A percentile compares a stretch with the other conserved stretches of the same genome.
Evolutionary conservation across 2,113 vertebrate genomes (phyloP).

Genomic region (Anser brachyrhynchus): DNA sequence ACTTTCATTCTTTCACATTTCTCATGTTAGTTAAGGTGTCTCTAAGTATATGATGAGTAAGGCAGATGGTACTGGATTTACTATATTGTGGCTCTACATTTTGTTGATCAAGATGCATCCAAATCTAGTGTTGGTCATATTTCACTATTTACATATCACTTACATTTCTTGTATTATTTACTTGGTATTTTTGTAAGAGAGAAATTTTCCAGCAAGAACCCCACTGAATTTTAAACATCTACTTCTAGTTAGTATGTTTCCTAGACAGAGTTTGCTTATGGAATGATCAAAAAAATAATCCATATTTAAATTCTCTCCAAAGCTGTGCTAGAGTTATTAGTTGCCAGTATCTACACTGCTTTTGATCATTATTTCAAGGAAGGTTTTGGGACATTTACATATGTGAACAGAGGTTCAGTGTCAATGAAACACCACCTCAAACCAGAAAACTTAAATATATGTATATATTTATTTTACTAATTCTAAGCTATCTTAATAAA

Average conservation of each 20-base stretch:
- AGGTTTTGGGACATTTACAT: not conserved
- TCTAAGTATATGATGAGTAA: not conserved
- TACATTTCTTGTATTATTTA: fast-evolving
- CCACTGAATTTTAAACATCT: not conserved
- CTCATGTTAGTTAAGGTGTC: not conserved
- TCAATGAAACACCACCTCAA: not conserved
- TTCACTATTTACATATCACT: not conserved
- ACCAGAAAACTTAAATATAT: not conserved
- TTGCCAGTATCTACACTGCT: not conserved
- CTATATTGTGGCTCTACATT: not conserved
- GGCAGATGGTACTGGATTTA: not conserved
- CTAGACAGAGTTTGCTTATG: not conserved
- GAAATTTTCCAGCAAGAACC: not conserved
- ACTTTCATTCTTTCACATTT: not conserved
- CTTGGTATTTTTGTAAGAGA: fast-evolving
- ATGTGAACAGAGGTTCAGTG: not conserved
- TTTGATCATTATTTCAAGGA: not conserved
- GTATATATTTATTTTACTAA: too few relatives aligned
- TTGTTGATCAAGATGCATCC: fast-evolving
- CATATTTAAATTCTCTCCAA: not conserved
- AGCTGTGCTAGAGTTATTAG: not conserved
- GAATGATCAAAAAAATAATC: not conserved
- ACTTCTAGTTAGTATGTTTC: not conserved
- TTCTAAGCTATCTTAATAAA: too few relatives aligned
- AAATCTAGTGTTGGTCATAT: not conserved